These are phyloP conservation scores for Lamprotornis superbus DNA, from an alignment of 2,113 vertebrate species.

Conservation along the genomic window DNA sequence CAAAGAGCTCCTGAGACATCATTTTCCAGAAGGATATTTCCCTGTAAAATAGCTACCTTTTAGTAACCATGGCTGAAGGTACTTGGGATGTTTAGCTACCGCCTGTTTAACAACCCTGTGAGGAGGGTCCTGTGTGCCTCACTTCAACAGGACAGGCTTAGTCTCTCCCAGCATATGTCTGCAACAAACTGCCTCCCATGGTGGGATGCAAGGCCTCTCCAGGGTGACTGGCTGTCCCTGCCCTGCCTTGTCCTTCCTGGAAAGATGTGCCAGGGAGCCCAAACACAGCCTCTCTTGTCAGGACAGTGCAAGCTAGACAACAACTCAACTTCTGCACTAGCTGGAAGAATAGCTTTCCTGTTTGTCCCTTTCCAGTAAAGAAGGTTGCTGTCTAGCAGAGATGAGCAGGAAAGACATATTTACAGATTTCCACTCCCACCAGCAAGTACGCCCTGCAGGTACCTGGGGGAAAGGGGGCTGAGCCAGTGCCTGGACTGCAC, in stretches of 20 bases:
- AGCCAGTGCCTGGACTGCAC: neutral
- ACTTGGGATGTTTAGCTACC: neutral
- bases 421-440: neutral
- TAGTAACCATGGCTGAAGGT: neutral
- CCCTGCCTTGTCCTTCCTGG: neutral
- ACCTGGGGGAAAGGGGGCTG: neutral
- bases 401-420: neutral
- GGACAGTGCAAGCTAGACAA: neutral
- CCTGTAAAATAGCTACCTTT: constrained; percentile 54
- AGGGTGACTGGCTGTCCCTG: neutral
- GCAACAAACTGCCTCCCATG: neutral
- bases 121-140: too few species aligned
- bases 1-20: constrained; percentile 78
- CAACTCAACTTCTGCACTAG: neutral
- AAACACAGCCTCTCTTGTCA: neutral
- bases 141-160: neutral
- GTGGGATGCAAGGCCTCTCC: neutral
- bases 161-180: neutral
- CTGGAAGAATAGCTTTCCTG: neutral
- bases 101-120: neutral
- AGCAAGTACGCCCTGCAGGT: neutral
- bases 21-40: constrained; percentile 67
- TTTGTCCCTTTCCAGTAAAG: neutral
- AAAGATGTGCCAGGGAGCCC: neutral
- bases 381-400: neutral